A percentile compares a stretch with the other conserved stretches of the same genome.
Evolutionary conservation across 2,113 vertebrate genomes (phyloP).

Genomic region (Spilogale gracilis): DNA sequence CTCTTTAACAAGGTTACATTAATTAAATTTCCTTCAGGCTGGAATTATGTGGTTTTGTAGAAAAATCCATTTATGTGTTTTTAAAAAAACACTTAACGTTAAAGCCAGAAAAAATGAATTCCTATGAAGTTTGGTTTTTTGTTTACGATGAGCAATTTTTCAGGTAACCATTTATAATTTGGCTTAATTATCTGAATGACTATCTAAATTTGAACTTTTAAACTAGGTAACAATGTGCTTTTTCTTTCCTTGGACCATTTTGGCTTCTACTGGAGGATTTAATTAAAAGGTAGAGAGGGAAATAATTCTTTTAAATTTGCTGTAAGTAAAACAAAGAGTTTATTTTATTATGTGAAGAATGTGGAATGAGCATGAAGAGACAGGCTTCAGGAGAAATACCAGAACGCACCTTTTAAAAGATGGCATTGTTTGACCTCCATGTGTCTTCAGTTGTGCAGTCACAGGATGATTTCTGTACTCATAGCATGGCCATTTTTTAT

Average conservation of each 20-base stretch:
- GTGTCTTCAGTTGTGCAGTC: not conserved
- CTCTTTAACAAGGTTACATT: constrained; percentile 49
- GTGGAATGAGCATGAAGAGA: constrained; percentile 59
- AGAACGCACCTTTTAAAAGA: constrained; percentile 24
- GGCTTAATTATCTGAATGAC: constrained; percentile 43
- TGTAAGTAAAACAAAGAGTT: constrained; percentile 72
- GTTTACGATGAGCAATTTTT: constrained; percentile 3
- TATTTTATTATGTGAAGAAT: constrained; percentile 67
- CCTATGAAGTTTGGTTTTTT: constrained; percentile 57
- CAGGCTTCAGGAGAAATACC: constrained; percentile 54
- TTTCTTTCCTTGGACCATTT: constrained; percentile 64
- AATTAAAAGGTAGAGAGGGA: constrained; percentile 65
- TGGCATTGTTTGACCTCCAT: not conserved
- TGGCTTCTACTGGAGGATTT: constrained; percentile 65
- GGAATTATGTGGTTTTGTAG: constrained; percentile 48
- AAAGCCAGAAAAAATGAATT: constrained; percentile 78
- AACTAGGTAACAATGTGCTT: constrained; percentile 43
- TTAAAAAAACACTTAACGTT: not conserved
- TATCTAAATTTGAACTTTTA: constrained; percentile 40
- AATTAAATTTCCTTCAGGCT: constrained; percentile 66
- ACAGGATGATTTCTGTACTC: not conserved
- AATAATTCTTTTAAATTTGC: constrained; percentile 67
- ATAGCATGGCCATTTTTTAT: not conserved
- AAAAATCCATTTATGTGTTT: constrained; percentile 13
- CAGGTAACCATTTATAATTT: constrained; percentile 34